Base-by-base conservation (phyloP, 2,888 invertebrate species). In the Spisula solida region DNA sequence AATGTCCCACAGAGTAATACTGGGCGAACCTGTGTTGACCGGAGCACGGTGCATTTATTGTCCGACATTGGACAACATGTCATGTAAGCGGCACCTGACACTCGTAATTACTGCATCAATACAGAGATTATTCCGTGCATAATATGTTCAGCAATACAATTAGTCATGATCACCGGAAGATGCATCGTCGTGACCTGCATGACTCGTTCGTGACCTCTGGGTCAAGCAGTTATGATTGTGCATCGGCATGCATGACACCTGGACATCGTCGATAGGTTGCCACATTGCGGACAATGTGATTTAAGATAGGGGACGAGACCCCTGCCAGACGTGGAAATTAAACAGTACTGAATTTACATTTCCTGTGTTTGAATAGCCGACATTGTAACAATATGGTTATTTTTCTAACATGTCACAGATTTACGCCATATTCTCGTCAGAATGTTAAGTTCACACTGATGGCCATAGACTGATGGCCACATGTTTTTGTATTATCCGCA, bases 191-290 rank as follows among this genome's bases (percentile, higher is more conserved):
- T 75, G 75, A 75, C 75, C 75, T 5, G 18, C 56, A 60, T 79
- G 85, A 85, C 85, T 55, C 79, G 47, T 85, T 5, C 8, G n/a
- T 85, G 85, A 85, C 85, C 78, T 34, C 56, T 6, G 34, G 85
- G 85, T 85, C 85, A 85, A 85, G 55, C 85, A 29, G 79, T 85
- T 85, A 55, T 41, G 29, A 79, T 56, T 55, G 85, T 85, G 85
- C 85, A 85, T 85, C 85, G 79, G 85, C 85, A 85, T 85, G 85
- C 85, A 41, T 85, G 85, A 79, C 85, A 85, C 85, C 79, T 85
- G 85, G 29, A 55, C 20, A 34, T 78, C 31, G 25, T 55, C 29
- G 79, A 85, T 20, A n/a, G 83, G 48, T 2, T 78, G 85, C 34
- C 34, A 83, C 51, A 75, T 14, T 29, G 48, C 29, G 70, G 83